These are phyloP conservation scores for Lagorchestes hirsutus DNA, from an alignment of 2,797 vertebrate species.

Conservation along the genomic window DNA sequence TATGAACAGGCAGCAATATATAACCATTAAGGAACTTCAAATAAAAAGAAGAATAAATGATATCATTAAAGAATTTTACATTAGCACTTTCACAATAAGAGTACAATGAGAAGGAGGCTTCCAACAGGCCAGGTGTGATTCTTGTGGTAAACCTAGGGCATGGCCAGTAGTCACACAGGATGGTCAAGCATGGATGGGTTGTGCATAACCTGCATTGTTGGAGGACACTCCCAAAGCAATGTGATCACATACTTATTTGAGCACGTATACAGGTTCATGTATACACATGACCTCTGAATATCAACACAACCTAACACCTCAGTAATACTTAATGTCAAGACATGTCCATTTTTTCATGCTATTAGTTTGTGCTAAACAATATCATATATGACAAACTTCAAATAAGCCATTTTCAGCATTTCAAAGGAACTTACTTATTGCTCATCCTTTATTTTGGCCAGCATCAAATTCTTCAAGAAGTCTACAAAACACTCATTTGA, in stretches of 20 bases:
- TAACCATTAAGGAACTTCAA: neutral
- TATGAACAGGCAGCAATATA: neutral
- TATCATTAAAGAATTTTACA: neutral
- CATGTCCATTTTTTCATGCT: slow-evolving; percentile 43
- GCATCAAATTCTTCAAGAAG: slow-evolving; percentile 51
- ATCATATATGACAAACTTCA: slow-evolving; percentile 44
- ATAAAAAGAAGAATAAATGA: neutral
- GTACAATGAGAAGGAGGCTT: neutral
- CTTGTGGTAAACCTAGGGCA: neutral
- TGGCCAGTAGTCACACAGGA: neutral
- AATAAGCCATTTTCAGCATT: slow-evolving; percentile 40
- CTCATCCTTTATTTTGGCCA: slow-evolving; percentile 20
- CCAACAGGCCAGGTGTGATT: neutral
- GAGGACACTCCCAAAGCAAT: neutral
- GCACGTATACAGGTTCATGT: neutral
- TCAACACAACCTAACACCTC: slow-evolving; percentile 36
- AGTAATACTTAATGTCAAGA: slow-evolving; percentile 37
- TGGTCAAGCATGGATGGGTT: neutral
- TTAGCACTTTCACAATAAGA: neutral
- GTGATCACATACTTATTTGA: neutral
- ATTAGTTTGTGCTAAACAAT: slow-evolving; percentile 41
- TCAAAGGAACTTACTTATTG: slow-evolving; percentile 13
- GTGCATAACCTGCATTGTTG: neutral
- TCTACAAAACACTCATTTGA: slow-evolving; percentile 50
- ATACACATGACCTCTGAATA: slow-evolving; percentile 9